These are phyloP conservation scores for Helarctos malayanus DNA, from an alignment of 2,797 vertebrate genomes.

Conservation along the genomic window DNA sequence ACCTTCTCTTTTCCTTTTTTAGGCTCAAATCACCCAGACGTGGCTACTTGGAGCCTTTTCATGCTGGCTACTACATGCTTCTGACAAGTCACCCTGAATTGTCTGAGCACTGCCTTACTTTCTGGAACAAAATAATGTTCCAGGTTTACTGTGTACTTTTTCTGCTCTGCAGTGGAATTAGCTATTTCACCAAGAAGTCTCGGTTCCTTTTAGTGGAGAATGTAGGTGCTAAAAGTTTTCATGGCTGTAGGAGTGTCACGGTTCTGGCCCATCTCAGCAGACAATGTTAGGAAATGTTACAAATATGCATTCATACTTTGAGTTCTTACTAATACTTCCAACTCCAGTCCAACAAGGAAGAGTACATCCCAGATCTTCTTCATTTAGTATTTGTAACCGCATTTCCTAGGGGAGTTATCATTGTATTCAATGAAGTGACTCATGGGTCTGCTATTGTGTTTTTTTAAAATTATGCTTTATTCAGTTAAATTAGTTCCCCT, in stretches of 20 bases:
- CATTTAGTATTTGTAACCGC: no score
- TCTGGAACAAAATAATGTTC: not conserved
- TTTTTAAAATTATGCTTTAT: not conserved
- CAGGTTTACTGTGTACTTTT: not conserved
- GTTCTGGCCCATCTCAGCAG: not conserved
- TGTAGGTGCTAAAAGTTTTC: not conserved
- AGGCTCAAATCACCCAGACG: not conserved
- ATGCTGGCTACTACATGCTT: not conserved
- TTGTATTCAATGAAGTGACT: not conserved
- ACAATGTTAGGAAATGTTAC: not conserved
- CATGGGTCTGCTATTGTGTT: not conserved
- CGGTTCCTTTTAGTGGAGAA: not conserved
- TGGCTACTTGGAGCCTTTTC: not conserved
- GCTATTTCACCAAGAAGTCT: not conserved
- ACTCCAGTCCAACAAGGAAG: not conserved
- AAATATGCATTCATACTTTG: not conserved
- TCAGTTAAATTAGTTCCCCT: not conserved
- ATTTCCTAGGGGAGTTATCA: not conserved
- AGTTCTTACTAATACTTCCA: not conserved
- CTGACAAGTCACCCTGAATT: not conserved
- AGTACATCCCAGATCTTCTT: not conserved
- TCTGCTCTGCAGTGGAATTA: not conserved
- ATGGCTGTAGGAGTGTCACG: not conserved
- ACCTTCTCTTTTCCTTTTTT: not conserved
- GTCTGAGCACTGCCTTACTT: not conserved